These are phyloP conservation scores for Zaprionus gabonicus DNA, from an alignment of 1,140 invertebrate species.

Conservation along the genomic window DNA sequence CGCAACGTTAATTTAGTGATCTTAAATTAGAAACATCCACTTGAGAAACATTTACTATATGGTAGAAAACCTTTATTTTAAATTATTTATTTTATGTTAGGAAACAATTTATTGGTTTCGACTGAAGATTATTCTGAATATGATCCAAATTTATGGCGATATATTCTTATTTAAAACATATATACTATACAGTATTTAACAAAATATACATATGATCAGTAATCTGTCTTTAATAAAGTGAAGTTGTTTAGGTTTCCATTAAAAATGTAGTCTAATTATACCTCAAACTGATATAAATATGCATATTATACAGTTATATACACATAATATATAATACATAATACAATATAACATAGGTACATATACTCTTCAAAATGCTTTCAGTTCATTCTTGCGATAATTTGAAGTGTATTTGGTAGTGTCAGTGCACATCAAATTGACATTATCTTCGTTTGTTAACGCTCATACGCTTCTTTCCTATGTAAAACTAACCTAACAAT, in stretches of 20 bases:
- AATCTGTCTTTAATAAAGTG: too few species aligned
- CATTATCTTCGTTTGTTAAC: constrained; percentile 17
- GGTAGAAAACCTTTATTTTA: not conserved
- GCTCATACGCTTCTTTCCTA: constrained; percentile 15
- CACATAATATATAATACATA: not conserved
- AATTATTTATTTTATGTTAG: not conserved
- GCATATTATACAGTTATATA: not conserved
- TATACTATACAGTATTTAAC: too few species aligned
- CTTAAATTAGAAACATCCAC: not conserved
- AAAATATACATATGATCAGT: too few species aligned
- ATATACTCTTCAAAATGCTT: not conserved
- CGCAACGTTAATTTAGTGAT: not conserved
- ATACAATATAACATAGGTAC: not conserved
- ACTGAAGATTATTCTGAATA: too few species aligned
- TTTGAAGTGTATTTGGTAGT: constrained; percentile 9
- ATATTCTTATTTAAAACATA: too few species aligned
- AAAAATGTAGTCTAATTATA: not conserved
- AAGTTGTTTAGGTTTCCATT: too few species aligned
- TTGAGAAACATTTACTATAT: not conserved
- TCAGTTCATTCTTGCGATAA: not conserved
- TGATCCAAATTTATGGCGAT: too few species aligned
- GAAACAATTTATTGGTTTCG: not conserved
- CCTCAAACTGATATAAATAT: not conserved
- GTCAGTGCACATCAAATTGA: not conserved
- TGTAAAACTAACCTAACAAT: constrained; percentile 29